Conservation (phyloP, 2,888 invertebrate genomes). For the Drosophila bunnanda region DNA sequence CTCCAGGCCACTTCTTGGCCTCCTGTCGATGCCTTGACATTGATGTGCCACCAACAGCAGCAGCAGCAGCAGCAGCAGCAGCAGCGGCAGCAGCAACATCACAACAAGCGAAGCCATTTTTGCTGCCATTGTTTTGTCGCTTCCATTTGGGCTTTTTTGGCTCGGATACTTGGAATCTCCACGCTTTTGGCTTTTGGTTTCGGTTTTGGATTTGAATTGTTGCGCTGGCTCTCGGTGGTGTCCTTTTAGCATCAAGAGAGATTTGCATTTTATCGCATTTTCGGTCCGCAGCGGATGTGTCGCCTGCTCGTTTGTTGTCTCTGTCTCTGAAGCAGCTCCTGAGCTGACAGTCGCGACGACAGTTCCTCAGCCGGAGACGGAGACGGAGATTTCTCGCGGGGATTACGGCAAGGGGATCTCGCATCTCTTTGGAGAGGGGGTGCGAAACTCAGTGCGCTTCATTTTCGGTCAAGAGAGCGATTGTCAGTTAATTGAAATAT, state of each 20-base stretch:
- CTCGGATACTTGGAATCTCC: constrained; percentile 34
- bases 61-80: constrained; percentile 27
- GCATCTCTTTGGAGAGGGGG: not conserved
- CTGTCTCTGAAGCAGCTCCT: constrained; percentile 61
- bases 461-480: constrained; percentile 59
- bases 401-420: constrained; percentile 6
- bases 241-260: constrained; percentile 78
- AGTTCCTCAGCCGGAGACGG: constrained; percentile 21
- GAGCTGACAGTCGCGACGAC: constrained; percentile 37
- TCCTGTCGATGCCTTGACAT: constrained; percentile 53
- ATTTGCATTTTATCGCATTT: constrained; percentile 81
- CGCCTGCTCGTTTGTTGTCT: constrained; percentile 52
- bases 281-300: constrained; percentile 65
- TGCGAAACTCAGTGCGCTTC: constrained; percentile 54
- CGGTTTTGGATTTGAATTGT: constrained; percentile 46
- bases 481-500: constrained; percentile 80
- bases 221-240: constrained; percentile 56
- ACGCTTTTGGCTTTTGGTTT: constrained; percentile 39
- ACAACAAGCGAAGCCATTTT: constrained; percentile 61
- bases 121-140: constrained; percentile 65
- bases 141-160: constrained; percentile 43
- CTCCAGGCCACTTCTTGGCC: constrained; percentile 7
- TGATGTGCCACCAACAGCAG: constrained; percentile 69
- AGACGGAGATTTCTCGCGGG: constrained; percentile 14
- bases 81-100: constrained; percentile 29